These are phyloP conservation scores for Lepidothrix coronata DNA, from an alignment of 2,113 vertebrate species.

Conservation along the genomic window DNA sequence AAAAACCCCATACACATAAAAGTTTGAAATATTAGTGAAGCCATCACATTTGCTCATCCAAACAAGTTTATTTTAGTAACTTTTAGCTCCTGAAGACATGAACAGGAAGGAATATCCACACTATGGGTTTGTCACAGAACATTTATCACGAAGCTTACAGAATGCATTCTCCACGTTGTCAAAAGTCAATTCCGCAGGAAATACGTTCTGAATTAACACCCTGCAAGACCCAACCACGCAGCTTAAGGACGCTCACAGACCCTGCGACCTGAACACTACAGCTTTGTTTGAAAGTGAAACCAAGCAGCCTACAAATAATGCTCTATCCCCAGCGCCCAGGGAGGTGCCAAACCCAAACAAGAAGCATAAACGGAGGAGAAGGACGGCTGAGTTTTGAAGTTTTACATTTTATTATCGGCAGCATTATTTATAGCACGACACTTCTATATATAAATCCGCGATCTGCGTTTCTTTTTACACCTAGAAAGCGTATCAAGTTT, in stretches of 20 bases:
- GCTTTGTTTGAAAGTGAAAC: conserved; percentile 61
- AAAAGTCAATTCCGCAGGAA: not conserved
- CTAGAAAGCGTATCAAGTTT: not conserved
- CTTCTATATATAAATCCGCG: not conserved
- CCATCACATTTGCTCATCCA: not conserved
- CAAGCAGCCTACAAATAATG: conserved; percentile 28
- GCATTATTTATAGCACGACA: conserved; percentile 31
- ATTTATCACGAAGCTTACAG: not conserved
- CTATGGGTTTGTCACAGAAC: not conserved
- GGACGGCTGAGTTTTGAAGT: conserved; percentile 4
- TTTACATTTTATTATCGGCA: conserved; percentile 22
- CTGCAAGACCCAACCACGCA: not conserved
- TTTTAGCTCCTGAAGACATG: not conserved
- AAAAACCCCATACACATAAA: not conserved
- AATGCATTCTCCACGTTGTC: not conserved
- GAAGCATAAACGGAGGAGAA: not conserved
- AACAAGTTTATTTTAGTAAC: conserved; percentile 5
- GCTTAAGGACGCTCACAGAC: not conserved
- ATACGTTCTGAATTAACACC: not conserved
- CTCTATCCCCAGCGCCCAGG: not conserved
- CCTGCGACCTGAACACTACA: conserved; percentile 39
- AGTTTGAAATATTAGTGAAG: not conserved
- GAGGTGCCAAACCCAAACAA: conserved; percentile 7
- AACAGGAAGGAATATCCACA: not conserved
- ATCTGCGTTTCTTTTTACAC: not conserved